Conservation (phyloP, 2,888 invertebrate genomes). For the Macaria notata region DNA sequence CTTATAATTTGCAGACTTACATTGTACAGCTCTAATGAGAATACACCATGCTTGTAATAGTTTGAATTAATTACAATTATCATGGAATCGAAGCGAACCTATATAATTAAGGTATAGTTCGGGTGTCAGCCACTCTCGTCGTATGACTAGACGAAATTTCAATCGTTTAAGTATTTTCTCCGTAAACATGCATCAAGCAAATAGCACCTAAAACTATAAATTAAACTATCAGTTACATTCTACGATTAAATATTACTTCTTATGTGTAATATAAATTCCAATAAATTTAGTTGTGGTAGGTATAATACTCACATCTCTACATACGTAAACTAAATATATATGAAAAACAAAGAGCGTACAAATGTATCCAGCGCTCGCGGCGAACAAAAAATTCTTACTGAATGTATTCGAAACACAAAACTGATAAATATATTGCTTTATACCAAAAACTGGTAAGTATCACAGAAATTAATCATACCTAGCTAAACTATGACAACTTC, state of each 20-base stretch:
- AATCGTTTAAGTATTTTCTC: slow-evolving; percentile 31
- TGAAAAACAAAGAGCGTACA: slow-evolving; percentile 9
- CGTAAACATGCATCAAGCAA: slow-evolving; percentile 28
- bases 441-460: slow-evolving; percentile 78
- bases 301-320: slow-evolving; percentile 7
- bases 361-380: slow-evolving; percentile 13
- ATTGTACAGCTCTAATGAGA: slow-evolving; percentile 2
- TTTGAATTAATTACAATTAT: slow-evolving; percentile 23
- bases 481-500: slow-evolving; percentile 74
- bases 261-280: slow-evolving; percentile 21
- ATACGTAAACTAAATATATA: slow-evolving; percentile 11
- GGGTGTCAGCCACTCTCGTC: slow-evolving; percentile 29
- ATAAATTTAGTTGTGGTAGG: slow-evolving; percentile 13
- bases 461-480: slow-evolving; percentile 81
- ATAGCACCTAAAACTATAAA: slow-evolving; percentile 40
- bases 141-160: slow-evolving; percentile 34
- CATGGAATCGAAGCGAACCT: slow-evolving; percentile 21
- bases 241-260: slow-evolving; percentile 22
- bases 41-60: slow-evolving; percentile 23
- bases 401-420: slow-evolving; percentile 31
- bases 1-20: no score
- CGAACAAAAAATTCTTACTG: slow-evolving; percentile 8
- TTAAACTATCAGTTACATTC: slow-evolving; percentile 38
- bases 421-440: slow-evolving; percentile 61
- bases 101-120: slow-evolving; percentile 24